Evolutionary conservation across 2,113 vertebrate species (phyloP).

Genomic region (Myiagra hebetior): DNA sequence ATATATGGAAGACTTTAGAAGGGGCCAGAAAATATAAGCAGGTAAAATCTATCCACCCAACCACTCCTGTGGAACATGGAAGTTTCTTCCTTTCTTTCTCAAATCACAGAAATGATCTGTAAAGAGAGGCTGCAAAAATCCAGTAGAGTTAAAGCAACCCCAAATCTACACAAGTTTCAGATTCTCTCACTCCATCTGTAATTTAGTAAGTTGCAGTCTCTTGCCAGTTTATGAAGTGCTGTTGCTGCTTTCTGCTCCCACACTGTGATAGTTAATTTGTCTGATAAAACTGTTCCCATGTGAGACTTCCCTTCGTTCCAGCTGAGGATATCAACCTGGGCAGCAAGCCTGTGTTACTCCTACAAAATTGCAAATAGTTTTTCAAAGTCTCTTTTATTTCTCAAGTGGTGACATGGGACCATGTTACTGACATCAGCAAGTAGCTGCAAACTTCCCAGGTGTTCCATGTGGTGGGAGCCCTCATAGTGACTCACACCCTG

Average conservation of each 20-base stretch:
- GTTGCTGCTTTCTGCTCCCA: background rate
- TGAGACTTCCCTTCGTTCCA: background rate
- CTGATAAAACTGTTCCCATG: background rate
- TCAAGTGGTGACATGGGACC: rapidly evolving
- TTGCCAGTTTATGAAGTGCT: background rate
- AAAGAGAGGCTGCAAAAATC: background rate
- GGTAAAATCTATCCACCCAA: background rate
- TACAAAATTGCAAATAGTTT: background rate
- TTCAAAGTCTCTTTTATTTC: background rate
- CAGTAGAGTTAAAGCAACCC: background rate
- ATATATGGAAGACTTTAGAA: background rate
- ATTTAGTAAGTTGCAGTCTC: background rate
- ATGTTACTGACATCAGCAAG: background rate
- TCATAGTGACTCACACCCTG: background rate
- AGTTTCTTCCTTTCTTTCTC: background rate
- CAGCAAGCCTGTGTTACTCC: background rate
- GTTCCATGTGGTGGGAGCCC: background rate
- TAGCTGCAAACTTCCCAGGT: background rate
- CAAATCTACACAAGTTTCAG: background rate
- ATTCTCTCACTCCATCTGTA: background rate
- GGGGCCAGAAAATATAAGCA: background rate
- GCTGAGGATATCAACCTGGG: background rate
- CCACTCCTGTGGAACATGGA: background rate
- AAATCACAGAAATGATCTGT: background rate
- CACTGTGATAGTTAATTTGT: background rate